A percentile compares a stretch with the other conserved stretches of the same genome.
These are phyloP conservation scores for Chloropsis cyanopogon DNA, from an alignment of 2,113 vertebrate genomes.

Conservation along the genomic window DNA sequence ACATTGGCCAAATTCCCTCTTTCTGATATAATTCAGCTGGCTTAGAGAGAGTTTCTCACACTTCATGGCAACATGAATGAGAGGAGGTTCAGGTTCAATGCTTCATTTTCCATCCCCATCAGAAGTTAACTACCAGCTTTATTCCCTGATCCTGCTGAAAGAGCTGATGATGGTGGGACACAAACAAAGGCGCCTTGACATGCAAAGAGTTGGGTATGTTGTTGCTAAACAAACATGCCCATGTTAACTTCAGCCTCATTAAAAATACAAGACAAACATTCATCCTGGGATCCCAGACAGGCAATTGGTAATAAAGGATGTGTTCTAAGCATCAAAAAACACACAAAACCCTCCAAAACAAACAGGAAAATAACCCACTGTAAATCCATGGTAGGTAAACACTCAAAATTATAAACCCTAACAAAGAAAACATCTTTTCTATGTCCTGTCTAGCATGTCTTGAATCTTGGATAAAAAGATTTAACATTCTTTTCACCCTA, in stretches of 20 bases:
- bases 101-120: neutral
- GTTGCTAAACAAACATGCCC: constrained; percentile 32
- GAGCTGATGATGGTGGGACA: neutral
- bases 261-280: constrained; percentile 56
- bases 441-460: neutral
- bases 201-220: neutral
- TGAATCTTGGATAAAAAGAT: constrained; percentile 28
- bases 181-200: constrained; percentile 20
- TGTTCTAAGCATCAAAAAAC: neutral
- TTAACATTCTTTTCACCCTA: constrained; percentile 63
- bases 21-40: neutral
- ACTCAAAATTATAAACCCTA: neutral
- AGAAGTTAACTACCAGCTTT: constrained; percentile 1
- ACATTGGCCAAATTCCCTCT: neutral
- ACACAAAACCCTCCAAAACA: neutral
- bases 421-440: neutral
- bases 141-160: neutral
- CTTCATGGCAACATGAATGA: neutral
- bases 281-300: neutral
- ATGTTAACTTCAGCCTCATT: constrained; percentile 28
- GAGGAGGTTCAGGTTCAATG: neutral
- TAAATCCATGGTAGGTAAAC: constrained; percentile 17
- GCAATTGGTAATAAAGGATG: neutral
- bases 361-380: neutral
- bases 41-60: neutral